Evolutionary conservation across 2,113 vertebrate species (phyloP), one percentile per base, ranked within the genome.

Genomic region (Hemichromis elongatus): DNA sequence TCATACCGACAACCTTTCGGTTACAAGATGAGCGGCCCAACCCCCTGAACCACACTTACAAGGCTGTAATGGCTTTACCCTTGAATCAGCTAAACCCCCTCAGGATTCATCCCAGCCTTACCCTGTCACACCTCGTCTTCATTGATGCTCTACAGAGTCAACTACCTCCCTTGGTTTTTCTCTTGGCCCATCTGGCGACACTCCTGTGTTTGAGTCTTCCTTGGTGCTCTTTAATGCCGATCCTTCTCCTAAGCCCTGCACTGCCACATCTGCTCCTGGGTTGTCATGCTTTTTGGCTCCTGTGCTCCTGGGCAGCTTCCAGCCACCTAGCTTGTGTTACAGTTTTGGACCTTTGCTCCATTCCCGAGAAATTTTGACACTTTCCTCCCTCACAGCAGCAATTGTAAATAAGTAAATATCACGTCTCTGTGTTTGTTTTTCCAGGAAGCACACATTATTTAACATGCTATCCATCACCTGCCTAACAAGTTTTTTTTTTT

Each of bases 401-500:
- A 19, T 2, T 40, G 40, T 14, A 30, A 66, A 21, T 77, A 24
- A 52, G 30, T 9, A 53, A 83, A 79, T 52, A 59, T 61, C 26
- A 16, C 24, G 18, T 59, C 2, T 21, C 7, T 61, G 19, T 77
- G 73, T 54, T 81, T 77, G 18, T 55, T 88, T 85, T 83, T 61
- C 83, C 53, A 28, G 59, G 57, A 45, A 78, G 63, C n/a, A 33
- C 6, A 5, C 54, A 73, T 33, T 55, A 33, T 91, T 86, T 87
- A 79, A 84, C 85, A 73, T 9, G 21, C 21, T 54, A 81, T 88
- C 68, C 54, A 63, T 88, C 80, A 83, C 14, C 40, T 2, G 14
- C 59, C 82, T 63, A 16, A 56, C 42, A 53, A 33, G 26, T 47
- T 30, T 78, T 80, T 87, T 90, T 88, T 89, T 90, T 84, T 47